Conservation (phyloP, 2,113 vertebrate genomes). For the Prunella himalayana region DNA sequence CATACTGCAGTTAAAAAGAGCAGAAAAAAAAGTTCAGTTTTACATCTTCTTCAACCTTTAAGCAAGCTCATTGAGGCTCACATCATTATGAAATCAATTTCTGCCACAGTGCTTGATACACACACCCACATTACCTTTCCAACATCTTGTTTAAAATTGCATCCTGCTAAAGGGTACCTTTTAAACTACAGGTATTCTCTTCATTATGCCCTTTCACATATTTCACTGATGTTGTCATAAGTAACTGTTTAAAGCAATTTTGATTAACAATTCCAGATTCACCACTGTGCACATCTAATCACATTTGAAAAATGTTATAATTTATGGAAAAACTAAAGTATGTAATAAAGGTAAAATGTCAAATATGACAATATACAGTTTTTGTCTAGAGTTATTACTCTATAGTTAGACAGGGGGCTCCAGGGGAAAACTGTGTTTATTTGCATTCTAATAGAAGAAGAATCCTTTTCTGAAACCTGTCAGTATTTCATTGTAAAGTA, state of each 20-base stretch:
- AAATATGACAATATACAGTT: background rate
- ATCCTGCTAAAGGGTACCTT: background rate
- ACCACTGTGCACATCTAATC: background rate
- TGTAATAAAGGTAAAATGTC: background rate
- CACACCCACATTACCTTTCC: background rate
- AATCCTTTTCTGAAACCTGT: conserved; percentile 47
- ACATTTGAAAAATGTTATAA: background rate
- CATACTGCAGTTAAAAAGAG: background rate
- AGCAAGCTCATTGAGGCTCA: background rate
- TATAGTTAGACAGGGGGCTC: background rate
- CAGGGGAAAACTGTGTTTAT: conserved; percentile 28
- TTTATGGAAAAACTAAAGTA: conserved; percentile 16
- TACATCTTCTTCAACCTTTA: background rate
- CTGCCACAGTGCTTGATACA: background rate
- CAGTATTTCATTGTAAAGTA: conserved; percentile 31
- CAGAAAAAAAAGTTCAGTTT: background rate
- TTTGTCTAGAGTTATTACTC: conserved; percentile 31
- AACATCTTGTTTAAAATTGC: background rate
- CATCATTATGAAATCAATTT: background rate
- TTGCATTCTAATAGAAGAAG: conserved; percentile 59
- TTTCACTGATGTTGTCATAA: background rate
- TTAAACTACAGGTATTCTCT: background rate
- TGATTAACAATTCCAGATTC: conserved; percentile 5
- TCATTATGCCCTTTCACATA: background rate
- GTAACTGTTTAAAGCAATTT: background rate